Percentiles rank a stretch among this genome's conserved stretches.
Evolutionary conservation across 2,888 invertebrate species (phyloP).

Genomic region (Carterocephalus palaemon): DNA sequence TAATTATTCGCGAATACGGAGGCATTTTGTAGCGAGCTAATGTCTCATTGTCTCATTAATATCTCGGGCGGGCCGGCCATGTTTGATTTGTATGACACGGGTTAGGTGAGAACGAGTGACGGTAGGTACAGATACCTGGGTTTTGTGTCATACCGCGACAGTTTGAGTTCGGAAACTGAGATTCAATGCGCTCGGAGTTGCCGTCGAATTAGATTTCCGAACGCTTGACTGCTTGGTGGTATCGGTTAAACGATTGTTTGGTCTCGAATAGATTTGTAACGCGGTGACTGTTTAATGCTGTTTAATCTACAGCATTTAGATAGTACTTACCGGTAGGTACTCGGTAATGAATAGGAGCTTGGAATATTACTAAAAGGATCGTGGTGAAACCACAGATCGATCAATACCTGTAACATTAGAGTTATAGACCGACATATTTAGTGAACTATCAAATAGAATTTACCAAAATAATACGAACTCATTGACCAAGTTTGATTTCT

Average conservation of each 20-base stretch:
- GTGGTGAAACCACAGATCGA: too few species aligned
- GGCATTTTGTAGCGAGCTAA: constrained; percentile 79
- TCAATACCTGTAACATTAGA: too few species aligned
- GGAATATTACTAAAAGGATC: too few species aligned
- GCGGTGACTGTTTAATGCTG: constrained; percentile 9
- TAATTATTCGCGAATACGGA: constrained; percentile 79
- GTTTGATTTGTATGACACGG: constrained; percentile 77
- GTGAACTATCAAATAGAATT: too few species aligned
- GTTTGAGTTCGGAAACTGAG: constrained; percentile 39
- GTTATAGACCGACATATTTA: too few species aligned
- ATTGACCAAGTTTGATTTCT: too few species aligned
- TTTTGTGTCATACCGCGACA: constrained; percentile 43
- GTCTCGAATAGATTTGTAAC: constrained; percentile 16
- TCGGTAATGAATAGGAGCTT: too few species aligned
- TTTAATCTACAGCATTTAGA: too few species aligned
- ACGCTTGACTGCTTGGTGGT: constrained; percentile 28
- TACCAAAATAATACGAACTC: too few species aligned
- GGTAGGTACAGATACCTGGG: constrained; percentile 26
- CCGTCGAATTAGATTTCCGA: constrained; percentile 43
- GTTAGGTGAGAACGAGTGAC: constrained; percentile 54
- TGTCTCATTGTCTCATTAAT: constrained; percentile 80
- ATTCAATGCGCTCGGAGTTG: constrained; percentile 37
- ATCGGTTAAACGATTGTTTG: constrained; percentile 22
- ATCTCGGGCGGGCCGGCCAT: constrained; percentile 75
- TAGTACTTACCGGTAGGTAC: too few species aligned